Percentiles rank a stretch among this genome's conserved stretches.
Conservation (phyloP, 2,797 vertebrate genomes). For the Malurus leucopterus region DNA sequence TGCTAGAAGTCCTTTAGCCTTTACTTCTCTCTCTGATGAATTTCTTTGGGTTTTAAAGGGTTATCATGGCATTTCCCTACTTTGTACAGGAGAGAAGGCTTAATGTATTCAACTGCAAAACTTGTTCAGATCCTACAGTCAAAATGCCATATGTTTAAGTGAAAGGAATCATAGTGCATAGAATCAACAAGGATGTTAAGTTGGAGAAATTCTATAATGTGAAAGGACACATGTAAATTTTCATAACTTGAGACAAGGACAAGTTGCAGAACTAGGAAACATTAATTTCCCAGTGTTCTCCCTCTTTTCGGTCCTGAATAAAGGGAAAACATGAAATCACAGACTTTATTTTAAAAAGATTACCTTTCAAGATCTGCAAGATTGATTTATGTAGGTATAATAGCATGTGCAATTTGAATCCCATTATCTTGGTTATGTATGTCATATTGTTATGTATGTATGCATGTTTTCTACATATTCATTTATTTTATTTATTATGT, state of each 20-base stretch:
- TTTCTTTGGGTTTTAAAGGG: background rate
- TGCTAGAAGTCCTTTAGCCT: background rate
- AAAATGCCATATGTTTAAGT: fast-evolving
- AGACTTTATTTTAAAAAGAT: background rate
- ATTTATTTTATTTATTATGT: background rate
- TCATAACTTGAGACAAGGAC: background rate
- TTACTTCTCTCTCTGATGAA: background rate
- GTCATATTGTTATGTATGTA: too few relatives aligned
- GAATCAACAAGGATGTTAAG: background rate
- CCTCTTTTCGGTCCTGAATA: background rate
- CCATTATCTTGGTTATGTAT: background rate
- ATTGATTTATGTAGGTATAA: background rate
- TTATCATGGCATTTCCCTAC: background rate
- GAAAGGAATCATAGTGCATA: background rate
- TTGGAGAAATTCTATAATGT: background rate
- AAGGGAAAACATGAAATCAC: background rate
- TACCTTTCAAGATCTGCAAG: background rate
- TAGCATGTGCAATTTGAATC: background rate
- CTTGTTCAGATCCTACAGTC: background rate
- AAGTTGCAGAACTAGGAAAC: background rate
- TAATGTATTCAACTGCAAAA: background rate
- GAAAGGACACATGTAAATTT: background rate
- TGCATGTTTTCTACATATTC: background rate
- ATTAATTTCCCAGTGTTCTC: background rate
- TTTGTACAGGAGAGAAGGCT: background rate